Base-by-base conservation (phyloP, 2,797 vertebrate species). In the Alfaro cultratus region DNA sequence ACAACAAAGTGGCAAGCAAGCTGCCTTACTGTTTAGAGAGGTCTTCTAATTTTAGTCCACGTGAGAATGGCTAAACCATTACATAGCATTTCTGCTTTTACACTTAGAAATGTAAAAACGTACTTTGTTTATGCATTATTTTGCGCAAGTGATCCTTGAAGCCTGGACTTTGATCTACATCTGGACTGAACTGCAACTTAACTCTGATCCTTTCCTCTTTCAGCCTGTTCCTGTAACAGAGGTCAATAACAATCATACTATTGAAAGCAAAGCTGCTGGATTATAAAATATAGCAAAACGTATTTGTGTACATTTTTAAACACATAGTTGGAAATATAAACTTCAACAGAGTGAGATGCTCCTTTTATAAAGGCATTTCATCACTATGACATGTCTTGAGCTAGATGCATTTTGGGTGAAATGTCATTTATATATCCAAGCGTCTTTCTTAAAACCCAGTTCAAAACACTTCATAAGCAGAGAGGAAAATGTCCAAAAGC, bases 1-100 rank as follows among this genome's bases (percentile, higher is more conserved):
- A 86, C 87, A 92, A 93, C 81, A 93, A 88, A 92, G 91, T 89
- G 92, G 84, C 77, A 90, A 93, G 91, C 86, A 88, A 85, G 85
- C 90, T 80, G 43, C 31, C 86, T 88, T 83, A 80, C 79, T 89
- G 86, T 88, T 89, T 86, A 84, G 83, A 84, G 83, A 88, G 78
- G 81, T 89, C 80, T 85, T 84, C 85, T 72, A 34, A 76, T 87
- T 78, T 91, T 67, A 90, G 89, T 84, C 85, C 23, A 10, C 16
- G 53, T 53, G 73, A 75, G 73, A 79, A 68, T 71, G 74, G 51
- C 46, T 36, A 76, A n/a, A 67, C 85, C 29, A 46, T 77, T 60
- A 51, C 34, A 74, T 46, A 57, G 67, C 10, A 67, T 47, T 8
- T 68, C 3, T 23, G 7, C 18, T 68, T 68, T 41, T 5, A 41